Percentiles rank a stretch among this genome's conserved stretches.
Conservation (phyloP, 2,113 vertebrate genomes). For the Podarcis muralis region DNA sequence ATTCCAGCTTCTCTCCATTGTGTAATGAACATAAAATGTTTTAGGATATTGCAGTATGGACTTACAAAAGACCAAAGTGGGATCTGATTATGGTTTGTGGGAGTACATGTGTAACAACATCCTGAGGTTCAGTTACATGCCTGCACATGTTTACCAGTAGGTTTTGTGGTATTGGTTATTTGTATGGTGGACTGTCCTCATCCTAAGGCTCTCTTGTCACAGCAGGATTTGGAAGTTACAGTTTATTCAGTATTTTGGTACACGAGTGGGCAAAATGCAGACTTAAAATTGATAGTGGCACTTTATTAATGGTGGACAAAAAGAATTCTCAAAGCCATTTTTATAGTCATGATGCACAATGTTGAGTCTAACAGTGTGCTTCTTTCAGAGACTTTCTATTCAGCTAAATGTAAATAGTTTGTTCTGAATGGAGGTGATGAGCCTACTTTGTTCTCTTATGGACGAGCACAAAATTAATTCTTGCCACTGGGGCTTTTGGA, state of each 20-base stretch:
- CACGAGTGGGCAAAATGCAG: slow-evolving; percentile 57
- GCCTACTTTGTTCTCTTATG: slow-evolving; percentile 61
- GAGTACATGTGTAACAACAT: slow-evolving; percentile 46
- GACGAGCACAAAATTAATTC: slow-evolving; percentile 74
- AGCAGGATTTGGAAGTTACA: slow-evolving; percentile 51
- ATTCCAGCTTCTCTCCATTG: slow-evolving; percentile 69
- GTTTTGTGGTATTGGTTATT: slow-evolving; percentile 77
- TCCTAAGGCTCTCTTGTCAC: slow-evolving; percentile 63
- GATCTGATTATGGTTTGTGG: slow-evolving; percentile 54
- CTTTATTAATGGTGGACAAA: slow-evolving; percentile 81
- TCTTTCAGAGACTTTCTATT: slow-evolving; percentile 75
- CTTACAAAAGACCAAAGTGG: slow-evolving; percentile 68
- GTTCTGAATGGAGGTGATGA: slow-evolving; percentile 62
- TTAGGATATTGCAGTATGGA: slow-evolving; percentile 72
- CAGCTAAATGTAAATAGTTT: slow-evolving; percentile 71
- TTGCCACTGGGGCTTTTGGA: slow-evolving; percentile 74
- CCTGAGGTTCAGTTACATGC: slow-evolving; percentile 70
- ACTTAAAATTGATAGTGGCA: slow-evolving; percentile 75
- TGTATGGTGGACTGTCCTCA: slow-evolving; percentile 71
- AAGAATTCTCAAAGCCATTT: slow-evolving; percentile 82
- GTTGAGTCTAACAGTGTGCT: slow-evolving; percentile 76
- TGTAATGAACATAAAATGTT: slow-evolving; percentile 65
- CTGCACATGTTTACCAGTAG: slow-evolving; percentile 78
- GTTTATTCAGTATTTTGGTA: slow-evolving; percentile 34
- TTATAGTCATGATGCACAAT: slow-evolving; percentile 77